Evolutionary conservation across 2,113 vertebrate species (phyloP).

Genomic region (Cyanocitta stelleri): DNA sequence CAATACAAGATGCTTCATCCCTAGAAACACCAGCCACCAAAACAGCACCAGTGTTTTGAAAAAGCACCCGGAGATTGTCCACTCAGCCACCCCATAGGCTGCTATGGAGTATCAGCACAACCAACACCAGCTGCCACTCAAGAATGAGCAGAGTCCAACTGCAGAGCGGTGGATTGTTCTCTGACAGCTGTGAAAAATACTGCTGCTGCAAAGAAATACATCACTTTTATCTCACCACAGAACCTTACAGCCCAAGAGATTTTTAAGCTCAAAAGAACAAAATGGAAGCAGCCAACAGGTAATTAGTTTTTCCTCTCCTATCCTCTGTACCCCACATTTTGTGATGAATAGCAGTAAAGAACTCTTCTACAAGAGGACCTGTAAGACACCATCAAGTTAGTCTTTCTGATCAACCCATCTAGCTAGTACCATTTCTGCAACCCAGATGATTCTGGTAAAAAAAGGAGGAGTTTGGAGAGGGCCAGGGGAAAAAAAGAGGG

Average conservation of each 20-base stretch:
- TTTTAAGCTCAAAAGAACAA: not conserved
- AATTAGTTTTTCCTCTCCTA: not conserved
- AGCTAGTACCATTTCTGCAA: not conserved
- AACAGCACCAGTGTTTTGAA: not conserved
- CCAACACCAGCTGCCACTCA: not conserved
- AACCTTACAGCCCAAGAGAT: not conserved
- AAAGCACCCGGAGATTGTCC: not conserved
- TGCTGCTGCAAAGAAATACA: not conserved
- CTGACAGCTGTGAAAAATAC: not conserved
- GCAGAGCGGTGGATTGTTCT: not conserved
- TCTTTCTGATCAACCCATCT: not conserved
- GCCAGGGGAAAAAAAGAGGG: not conserved
- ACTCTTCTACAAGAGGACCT: not conserved
- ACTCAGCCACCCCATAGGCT: not conserved
- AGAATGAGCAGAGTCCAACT: not conserved
- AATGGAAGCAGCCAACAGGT: not conserved
- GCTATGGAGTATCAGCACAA: rapidly evolving
- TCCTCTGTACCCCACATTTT: not conserved
- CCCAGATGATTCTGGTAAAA: not conserved
- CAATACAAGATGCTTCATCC: rapidly evolving
- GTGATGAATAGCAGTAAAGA: not conserved
- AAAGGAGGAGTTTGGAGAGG: not conserved
- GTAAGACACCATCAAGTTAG: not conserved
- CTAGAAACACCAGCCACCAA: not conserved
- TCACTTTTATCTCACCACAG: not conserved